Evolutionary conservation across 2,797 vertebrate genomes (phyloP).

Genomic region (Parauchenoglanis ngamensis): DNA sequence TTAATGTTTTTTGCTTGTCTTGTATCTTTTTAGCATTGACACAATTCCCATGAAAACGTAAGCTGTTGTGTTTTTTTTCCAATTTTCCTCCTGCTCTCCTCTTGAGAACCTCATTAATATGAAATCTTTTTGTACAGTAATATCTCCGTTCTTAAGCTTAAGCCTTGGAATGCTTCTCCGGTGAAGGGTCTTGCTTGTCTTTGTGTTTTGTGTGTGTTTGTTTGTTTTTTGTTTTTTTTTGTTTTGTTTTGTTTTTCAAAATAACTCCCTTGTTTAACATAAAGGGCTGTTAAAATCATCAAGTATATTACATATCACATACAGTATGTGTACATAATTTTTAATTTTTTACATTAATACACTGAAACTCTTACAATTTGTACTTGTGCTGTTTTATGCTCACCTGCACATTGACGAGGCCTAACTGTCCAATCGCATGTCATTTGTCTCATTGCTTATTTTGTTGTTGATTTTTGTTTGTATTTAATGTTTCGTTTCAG

Average conservation of each 20-base stretch:
- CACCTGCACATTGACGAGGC: conserved; percentile 39
- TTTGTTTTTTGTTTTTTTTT: neutral
- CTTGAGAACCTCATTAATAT: conserved; percentile 58
- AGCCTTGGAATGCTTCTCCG: conserved; percentile 68
- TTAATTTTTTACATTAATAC: conserved; percentile 17
- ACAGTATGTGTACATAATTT: conserved; percentile 60
- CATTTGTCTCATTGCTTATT: conserved; percentile 60
- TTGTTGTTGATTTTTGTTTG: conserved; percentile 53
- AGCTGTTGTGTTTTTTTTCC: conserved; percentile 66
- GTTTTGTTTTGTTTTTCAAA: neutral
- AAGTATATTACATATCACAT: conserved; percentile 53
- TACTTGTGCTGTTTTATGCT: conserved; percentile 57
- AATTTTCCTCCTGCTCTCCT: conserved; percentile 53
- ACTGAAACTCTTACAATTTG: conserved; percentile 61
- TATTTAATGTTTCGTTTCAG: conserved; percentile 85
- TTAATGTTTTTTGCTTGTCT: conserved; percentile 69
- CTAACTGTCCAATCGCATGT: conserved; percentile 61
- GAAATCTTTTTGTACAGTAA: conserved; percentile 67
- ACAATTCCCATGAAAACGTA: conserved; percentile 89
- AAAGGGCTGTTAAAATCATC: conserved; percentile 73
- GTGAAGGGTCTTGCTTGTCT: conserved; percentile 70
- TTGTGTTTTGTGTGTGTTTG: conserved; percentile 60
- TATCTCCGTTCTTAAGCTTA: conserved; percentile 70
- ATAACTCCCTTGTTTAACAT: conserved; percentile 71
- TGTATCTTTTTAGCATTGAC: conserved; percentile 86